phyloP scores from a whole-genome alignment of 2,888 invertebrate species.

The Bombylius major region DNA sequence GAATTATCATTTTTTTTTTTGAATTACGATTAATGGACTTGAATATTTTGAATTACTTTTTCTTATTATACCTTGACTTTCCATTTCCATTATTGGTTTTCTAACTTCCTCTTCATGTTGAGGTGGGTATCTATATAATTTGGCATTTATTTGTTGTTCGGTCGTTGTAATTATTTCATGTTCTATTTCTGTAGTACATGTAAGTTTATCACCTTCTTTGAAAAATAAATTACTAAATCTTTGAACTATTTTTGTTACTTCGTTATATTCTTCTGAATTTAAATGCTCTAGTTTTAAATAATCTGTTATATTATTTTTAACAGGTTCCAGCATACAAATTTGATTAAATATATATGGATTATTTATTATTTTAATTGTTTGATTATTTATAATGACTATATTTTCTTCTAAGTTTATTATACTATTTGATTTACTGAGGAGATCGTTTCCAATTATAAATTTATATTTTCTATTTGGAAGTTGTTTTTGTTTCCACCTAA shows the following conservation, averaged over 20 bases:
- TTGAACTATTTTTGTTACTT: slow-evolving; percentile 5
- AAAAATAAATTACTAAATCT: slow-evolving; percentile 8
- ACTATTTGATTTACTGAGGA: no score
- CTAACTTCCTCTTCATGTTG: slow-evolving; percentile 1
- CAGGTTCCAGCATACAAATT: no score
- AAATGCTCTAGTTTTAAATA: slow-evolving; percentile 7
- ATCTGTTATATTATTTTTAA: no score
- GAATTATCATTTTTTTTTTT: slow-evolving; percentile 6
- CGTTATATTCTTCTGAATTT: slow-evolving; percentile 9
- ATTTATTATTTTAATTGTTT: no score
- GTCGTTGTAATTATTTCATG: slow-evolving; percentile 1
- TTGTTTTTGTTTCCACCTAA: no score
- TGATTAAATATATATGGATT: no score
- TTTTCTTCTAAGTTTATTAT: no score
- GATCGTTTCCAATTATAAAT: no score
- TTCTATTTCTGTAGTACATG: slow-evolving; percentile 7
- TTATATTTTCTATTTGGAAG: no score
- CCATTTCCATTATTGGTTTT: slow-evolving; percentile 1
- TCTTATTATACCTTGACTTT: background rate
- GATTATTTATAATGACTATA: no score
- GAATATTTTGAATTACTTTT: slow-evolving; percentile 7
- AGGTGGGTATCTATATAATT: slow-evolving; percentile 8
- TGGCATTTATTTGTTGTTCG: background rate
- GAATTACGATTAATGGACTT: slow-evolving; percentile 1
- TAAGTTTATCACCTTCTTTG: slow-evolving; percentile 9